These are phyloP conservation scores for Virgularia gustaviana DNA, from an alignment of 92 coral and sea anemone species.

Conservation along the genomic window DNA sequence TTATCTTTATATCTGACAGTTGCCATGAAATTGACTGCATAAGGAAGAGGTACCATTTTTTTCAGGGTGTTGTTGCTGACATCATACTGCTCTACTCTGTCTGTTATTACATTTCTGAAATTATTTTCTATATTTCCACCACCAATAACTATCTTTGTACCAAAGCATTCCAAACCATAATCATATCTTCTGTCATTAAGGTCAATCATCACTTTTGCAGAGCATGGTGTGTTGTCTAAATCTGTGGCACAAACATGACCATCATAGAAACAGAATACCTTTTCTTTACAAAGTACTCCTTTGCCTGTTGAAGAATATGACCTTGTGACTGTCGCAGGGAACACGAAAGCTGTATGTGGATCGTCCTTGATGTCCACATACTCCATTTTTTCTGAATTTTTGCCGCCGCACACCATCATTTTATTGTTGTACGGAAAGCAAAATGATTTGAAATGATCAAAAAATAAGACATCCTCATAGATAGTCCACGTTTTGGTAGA, in stretches of 20 bases:
- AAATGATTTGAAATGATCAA: neutral
- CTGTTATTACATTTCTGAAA: too few relatives aligned
- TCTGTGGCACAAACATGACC: too few relatives aligned
- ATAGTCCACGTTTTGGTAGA: conserved; percentile 21
- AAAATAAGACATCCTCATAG: conserved; percentile 7
- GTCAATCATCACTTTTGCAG: too few relatives aligned
- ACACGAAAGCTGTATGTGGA: neutral
- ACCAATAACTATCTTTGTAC: neutral
- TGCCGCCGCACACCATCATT: conserved; percentile 15
- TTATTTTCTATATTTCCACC: too few relatives aligned
- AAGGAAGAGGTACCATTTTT: neutral
- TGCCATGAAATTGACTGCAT: conserved; percentile 8
- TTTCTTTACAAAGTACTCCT: neutral
- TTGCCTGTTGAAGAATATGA: neutral
- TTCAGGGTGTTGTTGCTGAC: neutral
- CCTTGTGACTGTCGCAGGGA: neutral
- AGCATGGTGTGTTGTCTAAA: too few relatives aligned
- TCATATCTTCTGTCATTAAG: too few relatives aligned
- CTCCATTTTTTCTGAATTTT: conserved; percentile 1
- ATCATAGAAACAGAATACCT: too few relatives aligned
- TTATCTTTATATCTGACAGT: conserved; percentile 12
- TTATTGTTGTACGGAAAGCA: conserved; percentile 9
- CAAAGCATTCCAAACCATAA: neutral
- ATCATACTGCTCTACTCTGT: neutral
- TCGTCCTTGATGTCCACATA: neutral